These are phyloP conservation scores for Okamejei kenojei DNA, from an alignment of 2,797 vertebrate species.

Conservation along the genomic window DNA sequence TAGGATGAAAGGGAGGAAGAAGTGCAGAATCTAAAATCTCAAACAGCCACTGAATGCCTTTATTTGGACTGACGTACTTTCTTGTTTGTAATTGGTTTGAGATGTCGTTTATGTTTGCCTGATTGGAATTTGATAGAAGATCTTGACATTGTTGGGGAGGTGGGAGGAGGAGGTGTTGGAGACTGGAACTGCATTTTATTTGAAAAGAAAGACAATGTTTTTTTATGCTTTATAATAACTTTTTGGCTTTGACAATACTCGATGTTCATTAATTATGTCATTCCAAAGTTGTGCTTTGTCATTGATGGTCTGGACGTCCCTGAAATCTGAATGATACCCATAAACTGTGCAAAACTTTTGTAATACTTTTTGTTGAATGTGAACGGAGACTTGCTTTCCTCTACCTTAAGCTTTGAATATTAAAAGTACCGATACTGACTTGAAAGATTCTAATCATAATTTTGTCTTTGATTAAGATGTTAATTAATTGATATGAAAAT, in stretches of 20 bases:
- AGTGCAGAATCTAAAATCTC: background rate
- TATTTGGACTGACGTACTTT: background rate
- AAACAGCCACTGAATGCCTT: too few species aligned
- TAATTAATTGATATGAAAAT: background rate
- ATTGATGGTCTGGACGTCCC: background rate
- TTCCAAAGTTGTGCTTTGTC: background rate
- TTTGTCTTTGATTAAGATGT: background rate
- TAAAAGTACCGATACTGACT: background rate
- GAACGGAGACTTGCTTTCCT: background rate
- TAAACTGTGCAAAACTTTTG: background rate
- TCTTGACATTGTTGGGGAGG: background rate
- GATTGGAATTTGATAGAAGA: background rate
- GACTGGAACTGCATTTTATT: background rate
- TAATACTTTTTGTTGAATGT: background rate
- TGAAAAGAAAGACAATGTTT: background rate
- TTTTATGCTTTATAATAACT: background rate
- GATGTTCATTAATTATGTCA: background rate
- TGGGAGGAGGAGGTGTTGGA: background rate
- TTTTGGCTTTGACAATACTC: background rate
- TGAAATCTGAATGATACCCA: background rate
- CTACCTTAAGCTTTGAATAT: background rate
- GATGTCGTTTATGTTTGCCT: background rate
- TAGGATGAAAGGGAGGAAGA: background rate
- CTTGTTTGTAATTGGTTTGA: background rate
- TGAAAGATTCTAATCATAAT: background rate